These are phyloP conservation scores for Paedocypris micromegethes DNA, from an alignment of 2,797 vertebrate species.

Conservation along the genomic window DNA sequence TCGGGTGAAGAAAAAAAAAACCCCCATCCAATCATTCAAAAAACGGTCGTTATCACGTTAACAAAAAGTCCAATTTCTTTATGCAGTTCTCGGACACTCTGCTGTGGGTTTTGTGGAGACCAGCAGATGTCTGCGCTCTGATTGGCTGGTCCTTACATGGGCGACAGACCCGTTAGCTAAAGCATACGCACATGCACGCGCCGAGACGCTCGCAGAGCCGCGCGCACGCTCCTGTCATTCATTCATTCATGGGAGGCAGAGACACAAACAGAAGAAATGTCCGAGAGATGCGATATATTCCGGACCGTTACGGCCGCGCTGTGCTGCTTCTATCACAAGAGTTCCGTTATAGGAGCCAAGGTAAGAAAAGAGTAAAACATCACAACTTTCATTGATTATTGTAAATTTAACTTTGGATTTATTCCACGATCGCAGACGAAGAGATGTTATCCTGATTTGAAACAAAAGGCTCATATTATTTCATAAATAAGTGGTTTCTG, in stretches of 20 bases:
- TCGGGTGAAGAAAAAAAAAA: too few relatives aligned
- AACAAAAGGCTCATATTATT: too few relatives aligned
- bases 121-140: conserved; percentile 68
- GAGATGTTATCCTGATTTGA: too few relatives aligned
- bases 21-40: too few relatives aligned
- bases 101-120: conserved; percentile 5
- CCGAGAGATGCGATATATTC: conserved; percentile 79
- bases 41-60: too few relatives aligned
- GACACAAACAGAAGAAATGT: conserved; percentile 67
- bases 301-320: conserved; percentile 80
- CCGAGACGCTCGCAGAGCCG: too few relatives aligned
- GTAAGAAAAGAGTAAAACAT: conserved; percentile 76
- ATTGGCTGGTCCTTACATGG: conserved; percentile 74
- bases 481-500: too few relatives aligned
- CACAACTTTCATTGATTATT: background rate
- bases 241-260: conserved; percentile 2
- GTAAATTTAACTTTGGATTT: background rate
- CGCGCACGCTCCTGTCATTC: too few relatives aligned
- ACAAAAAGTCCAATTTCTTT: too few relatives aligned
- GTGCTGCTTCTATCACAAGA: conserved; percentile 93
- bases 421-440: too few relatives aligned
- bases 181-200: conserved; percentile 17
- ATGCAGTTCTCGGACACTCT: conserved; percentile 21
- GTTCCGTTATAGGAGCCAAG: conserved; percentile 83
- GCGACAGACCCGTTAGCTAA: conserved; percentile 38